These are phyloP conservation scores for Dasypolia templi DNA, from an alignment of 2,888 invertebrate species.

Conservation along the genomic window DNA sequence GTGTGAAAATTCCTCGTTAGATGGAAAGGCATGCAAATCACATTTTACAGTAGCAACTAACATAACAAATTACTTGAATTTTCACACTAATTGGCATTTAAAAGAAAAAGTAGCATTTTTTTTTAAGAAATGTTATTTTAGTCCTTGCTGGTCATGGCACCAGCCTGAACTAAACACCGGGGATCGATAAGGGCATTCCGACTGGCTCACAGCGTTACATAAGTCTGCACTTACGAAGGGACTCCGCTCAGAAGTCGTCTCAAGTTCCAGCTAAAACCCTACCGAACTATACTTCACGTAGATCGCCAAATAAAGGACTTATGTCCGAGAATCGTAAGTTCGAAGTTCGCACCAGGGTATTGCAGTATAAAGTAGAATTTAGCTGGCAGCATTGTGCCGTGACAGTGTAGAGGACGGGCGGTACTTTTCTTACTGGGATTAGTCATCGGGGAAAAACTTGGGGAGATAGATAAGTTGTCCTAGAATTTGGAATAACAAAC, in stretches of 20 bases:
- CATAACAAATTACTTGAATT: neutral
- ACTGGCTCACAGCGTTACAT: slow-evolving; percentile 8
- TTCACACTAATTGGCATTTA: neutral
- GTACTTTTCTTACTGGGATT: slow-evolving; percentile 5
- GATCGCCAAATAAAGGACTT: neutral
- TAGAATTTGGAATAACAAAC: neutral
- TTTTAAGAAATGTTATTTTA: too few relatives aligned
- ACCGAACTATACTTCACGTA: slow-evolving; percentile 10
- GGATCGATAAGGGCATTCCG: neutral
- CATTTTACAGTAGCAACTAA: neutral
- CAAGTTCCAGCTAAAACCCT: slow-evolving; percentile 11
- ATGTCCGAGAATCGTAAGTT: neutral
- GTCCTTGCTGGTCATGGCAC: neutral
- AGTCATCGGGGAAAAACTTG: neutral
- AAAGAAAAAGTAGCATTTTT: neutral
- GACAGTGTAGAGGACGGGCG: neutral
- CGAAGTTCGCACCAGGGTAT: neutral
- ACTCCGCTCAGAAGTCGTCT: neutral
- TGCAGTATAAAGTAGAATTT: slow-evolving; percentile 9
- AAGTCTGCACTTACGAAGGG: slow-evolving; percentile 18
- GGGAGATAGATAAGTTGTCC: neutral
- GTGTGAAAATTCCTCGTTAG: neutral
- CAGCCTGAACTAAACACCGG: neutral
- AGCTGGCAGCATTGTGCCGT: neutral
- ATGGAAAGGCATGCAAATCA: neutral